Base-by-base conservation (phyloP, 2,797 vertebrate genomes). In the Jordanella pulchra region DNA sequence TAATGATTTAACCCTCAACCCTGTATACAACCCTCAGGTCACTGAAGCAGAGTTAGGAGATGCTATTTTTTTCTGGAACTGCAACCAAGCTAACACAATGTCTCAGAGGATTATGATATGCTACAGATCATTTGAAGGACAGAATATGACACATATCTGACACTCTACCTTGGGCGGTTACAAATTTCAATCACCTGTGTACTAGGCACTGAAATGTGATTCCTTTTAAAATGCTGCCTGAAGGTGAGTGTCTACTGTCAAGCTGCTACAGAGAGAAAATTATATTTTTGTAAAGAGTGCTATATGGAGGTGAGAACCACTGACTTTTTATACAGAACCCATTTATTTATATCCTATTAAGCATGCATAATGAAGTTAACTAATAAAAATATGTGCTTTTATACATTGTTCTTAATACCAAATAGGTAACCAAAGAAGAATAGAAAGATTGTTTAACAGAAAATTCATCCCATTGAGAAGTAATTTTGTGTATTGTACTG, bases 121-220 rank as follows among this genome's bases (percentile, higher is more conserved):
- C 72, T 55, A 82, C 73, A 63, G 50, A 76, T 87, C 87, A 89
- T 69, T 72, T 72, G 45, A 74, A 72, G 79, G 65, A 77, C 79
- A 72, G 61, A 75, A 54, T 65, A 50, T 77, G 78, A 84, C 67
- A 76, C 79, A 50, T 25, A 3, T 75, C 65, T 72, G 71, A 83
- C 73, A 79, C 56, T 70, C 30, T 56, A 77, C 78, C 82, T 54
- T 51, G 53, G 77, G 85, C 28, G 14, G 75, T 83, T 81, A 86
- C 69, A 87, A 71, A 79, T 88, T 89, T 89, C 81, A 91, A 85
- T 91, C 86, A 89, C 83, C 77, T 81, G 72, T 84, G 82, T 75
- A 84, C 60, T 53, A 78, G 80, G 84, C 76, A 78, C 72, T 84
- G 79, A 88, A 84, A 86, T 89, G 79, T 87, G 85, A 85, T 84